Evolutionary conservation across 2,888 invertebrate genomes (phyloP).

Genomic region (Pterostichus madidus): DNA sequence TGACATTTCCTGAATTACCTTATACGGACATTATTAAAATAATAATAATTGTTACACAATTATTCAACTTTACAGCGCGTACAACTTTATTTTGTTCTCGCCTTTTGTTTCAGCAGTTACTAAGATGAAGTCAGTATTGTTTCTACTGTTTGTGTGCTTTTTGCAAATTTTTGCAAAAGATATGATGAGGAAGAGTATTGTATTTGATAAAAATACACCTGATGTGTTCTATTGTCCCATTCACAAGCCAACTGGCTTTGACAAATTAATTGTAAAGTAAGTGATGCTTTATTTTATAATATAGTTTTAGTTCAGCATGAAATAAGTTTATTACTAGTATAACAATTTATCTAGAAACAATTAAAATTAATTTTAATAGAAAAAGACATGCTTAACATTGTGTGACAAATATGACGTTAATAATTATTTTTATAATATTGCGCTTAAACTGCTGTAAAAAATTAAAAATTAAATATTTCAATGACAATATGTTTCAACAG

Average conservation of each 20-base stretch:
- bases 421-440: too few species aligned
- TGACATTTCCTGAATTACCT: constrained; percentile 60
- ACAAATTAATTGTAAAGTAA: constrained; percentile 85
- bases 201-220: constrained; percentile 88
- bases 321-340: too few species aligned
- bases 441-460: too few species aligned
- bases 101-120: constrained; percentile 37
- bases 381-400: too few species aligned
- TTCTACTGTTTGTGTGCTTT: constrained; percentile 57
- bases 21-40: constrained; percentile 53
- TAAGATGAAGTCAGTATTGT: constrained; percentile 48
- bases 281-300: constrained; percentile 67
- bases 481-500: too few species aligned
- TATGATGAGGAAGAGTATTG: constrained; percentile 88
- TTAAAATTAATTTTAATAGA: too few species aligned
- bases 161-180: constrained; percentile 79
- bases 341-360: too few species aligned
- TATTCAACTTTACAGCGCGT: background rate
- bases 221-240: constrained; percentile 90
- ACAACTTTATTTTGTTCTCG: background rate
- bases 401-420: too few species aligned
- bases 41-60: constrained; percentile 19
- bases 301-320: too few species aligned
- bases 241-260: constrained; percentile 87
- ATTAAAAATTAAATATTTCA: too few species aligned